Percentiles rank a stretch among this genome's conserved stretches.
These are phyloP conservation scores for Petroica traversi DNA, from an alignment of 2,113 vertebrate genomes.

Conservation along the genomic window DNA sequence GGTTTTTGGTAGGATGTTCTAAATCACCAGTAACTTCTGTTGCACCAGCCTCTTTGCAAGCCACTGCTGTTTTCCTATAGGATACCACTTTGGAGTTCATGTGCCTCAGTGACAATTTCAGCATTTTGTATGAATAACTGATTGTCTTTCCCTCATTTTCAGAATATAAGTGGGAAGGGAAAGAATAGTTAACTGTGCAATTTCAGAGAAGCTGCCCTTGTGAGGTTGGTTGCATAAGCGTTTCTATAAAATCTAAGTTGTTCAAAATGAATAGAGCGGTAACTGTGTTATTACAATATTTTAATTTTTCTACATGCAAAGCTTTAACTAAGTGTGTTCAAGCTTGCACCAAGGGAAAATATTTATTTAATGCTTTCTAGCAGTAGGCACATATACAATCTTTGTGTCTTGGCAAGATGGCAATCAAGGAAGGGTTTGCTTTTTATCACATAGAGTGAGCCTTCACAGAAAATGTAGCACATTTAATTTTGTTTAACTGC, in stretches of 20 bases:
- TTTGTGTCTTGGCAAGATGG: background rate
- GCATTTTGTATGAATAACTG: background rate
- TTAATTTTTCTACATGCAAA: background rate
- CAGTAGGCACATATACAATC: background rate
- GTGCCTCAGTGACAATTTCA: background rate
- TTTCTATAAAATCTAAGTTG: background rate
- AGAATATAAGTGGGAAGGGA: background rate
- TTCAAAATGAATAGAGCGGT: background rate
- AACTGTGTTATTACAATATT: background rate
- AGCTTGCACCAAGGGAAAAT: background rate
- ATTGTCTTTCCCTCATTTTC: background rate
- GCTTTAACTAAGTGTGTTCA: background rate
- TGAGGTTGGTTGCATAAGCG: background rate
- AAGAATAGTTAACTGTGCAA: background rate
- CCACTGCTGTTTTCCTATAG: background rate
- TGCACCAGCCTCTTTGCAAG: background rate
- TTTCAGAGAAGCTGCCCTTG: background rate
- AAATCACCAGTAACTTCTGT: background rate
- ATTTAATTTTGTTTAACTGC: background rate
- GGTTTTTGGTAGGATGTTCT: background rate
- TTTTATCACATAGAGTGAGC: background rate
- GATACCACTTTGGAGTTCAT: background rate
- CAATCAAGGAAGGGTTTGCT: background rate
- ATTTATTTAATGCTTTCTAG: background rate
- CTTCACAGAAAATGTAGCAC: background rate